phyloP scores from a whole-genome alignment of 2,113 vertebrate genomes.

The Ptychochromis oligacanthus region DNA sequence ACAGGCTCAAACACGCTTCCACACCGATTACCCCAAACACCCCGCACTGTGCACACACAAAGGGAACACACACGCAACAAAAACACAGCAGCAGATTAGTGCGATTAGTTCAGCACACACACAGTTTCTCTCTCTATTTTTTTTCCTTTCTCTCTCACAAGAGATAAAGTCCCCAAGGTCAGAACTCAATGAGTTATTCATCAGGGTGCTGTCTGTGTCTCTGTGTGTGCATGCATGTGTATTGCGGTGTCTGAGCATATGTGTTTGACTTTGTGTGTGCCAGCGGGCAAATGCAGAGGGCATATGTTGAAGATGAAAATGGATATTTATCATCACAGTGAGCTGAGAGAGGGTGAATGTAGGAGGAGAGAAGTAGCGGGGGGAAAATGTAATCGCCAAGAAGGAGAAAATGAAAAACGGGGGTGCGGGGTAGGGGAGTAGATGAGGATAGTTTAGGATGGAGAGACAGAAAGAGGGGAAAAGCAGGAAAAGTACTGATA shows the following conservation, averaged over 20 bases:
- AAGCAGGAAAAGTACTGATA: not conserved
- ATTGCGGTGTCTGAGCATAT: constrained; percentile 6
- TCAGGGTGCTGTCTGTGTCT: constrained; percentile 38
- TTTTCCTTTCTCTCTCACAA: constrained; percentile 22
- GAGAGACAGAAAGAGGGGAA: not conserved
- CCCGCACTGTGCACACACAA: constrained; percentile 21
- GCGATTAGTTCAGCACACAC: constrained; percentile 63
- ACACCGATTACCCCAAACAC: constrained; percentile 53
- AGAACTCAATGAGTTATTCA: constrained; percentile 72
- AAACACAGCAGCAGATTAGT: constrained; percentile 61
- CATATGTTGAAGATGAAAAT: constrained; percentile 77
- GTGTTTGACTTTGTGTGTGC: constrained; percentile 65
- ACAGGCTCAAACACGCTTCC: constrained; percentile 65
- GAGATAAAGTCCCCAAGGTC: constrained; percentile 75
- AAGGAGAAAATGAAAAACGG: constrained; percentile 46
- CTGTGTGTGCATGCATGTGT: constrained; percentile 3
- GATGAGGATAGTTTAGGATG: not conserved
- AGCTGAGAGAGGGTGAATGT: constrained; percentile 44
- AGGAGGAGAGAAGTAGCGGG: constrained; percentile 37
- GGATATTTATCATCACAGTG: constrained; percentile 75
- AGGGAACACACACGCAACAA: constrained; percentile 32
- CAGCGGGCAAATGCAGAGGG: constrained; percentile 66
- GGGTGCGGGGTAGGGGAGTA: not conserved
- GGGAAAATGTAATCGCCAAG: constrained; percentile 32
- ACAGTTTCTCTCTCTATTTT: constrained; percentile 18